Evolutionary conservation across 2,888 invertebrate genomes (phyloP).

Genomic region (Eupeodes latifasciatus): DNA sequence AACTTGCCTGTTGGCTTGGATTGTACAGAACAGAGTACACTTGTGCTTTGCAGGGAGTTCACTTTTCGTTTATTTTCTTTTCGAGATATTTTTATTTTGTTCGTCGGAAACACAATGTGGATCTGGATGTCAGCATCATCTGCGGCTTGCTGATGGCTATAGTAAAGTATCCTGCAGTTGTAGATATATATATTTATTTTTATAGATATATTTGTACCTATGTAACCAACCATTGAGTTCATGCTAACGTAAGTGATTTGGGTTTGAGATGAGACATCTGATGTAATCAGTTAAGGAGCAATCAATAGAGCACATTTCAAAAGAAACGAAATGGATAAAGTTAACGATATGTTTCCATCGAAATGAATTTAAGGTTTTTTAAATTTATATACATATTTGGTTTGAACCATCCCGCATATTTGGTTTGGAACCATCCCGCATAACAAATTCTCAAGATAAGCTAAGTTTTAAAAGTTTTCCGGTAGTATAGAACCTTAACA

Average conservation of each 20-base stretch:
- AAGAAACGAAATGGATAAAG: background rate
- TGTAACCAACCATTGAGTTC: slow-evolving; percentile 40
- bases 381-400: no score
- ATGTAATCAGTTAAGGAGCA: slow-evolving; percentile 37
- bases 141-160: slow-evolving; percentile 78
- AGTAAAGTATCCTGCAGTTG: slow-evolving; percentile 73
- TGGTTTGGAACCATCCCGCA: no score
- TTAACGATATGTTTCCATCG: no score
- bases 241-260: slow-evolving; percentile 74
- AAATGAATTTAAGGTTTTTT: no score
- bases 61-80: slow-evolving; percentile 57
- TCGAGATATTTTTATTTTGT: slow-evolving; percentile 48
- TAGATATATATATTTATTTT: slow-evolving; percentile 45
- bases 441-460: no score
- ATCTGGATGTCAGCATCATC: slow-evolving; percentile 78
- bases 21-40: slow-evolving; percentile 32
- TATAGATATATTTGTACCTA: slow-evolving; percentile 26
- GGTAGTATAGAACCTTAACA: no score
- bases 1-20: slow-evolving; percentile 50
- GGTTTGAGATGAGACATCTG: slow-evolving; percentile 63
- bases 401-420: no score
- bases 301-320: slow-evolving; percentile 57
- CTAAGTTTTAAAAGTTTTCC: no score
- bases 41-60: slow-evolving; percentile 66
- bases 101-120: slow-evolving; percentile 76